Evolutionary conservation across 1,140 invertebrate genomes (phyloP).

Genomic region (Nasonia longicornis): DNA sequence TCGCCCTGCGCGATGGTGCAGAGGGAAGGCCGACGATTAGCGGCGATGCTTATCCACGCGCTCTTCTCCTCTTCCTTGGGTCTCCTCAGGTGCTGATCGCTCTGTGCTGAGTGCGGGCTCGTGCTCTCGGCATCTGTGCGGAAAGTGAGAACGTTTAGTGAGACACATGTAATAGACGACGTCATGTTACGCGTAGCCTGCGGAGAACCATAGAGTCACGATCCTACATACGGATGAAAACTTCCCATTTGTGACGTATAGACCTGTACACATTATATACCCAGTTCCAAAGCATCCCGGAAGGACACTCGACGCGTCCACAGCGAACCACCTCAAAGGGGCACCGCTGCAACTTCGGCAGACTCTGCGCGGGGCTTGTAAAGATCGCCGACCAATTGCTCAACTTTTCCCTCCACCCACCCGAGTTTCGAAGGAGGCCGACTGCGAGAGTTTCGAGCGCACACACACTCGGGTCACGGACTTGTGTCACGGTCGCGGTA

Average conservation of each 20-base stretch:
- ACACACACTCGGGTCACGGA: neutral
- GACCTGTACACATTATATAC: too few relatives aligned
- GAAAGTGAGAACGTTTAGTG: constrained; percentile 11
- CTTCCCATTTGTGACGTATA: neutral
- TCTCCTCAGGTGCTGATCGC: constrained; percentile 10
- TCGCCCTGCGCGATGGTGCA: neutral
- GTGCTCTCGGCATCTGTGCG: constrained; percentile 34
- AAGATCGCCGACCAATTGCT: constrained; percentile 12
- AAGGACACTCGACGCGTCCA: neutral
- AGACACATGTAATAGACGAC: neutral
- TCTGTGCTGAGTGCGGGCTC: constrained; percentile 27
- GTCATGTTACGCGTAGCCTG: too few relatives aligned
- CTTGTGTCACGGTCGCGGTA: constrained; percentile 4
- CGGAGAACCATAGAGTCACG: constrained; percentile 28
- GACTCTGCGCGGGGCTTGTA: neutral
- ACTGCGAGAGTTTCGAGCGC: neutral
- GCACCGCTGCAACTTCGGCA: neutral
- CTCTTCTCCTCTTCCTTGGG: neutral
- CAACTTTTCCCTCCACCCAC: neutral
- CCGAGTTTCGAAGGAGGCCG: neutral
- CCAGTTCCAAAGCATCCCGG: neutral
- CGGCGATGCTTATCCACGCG: neutral
- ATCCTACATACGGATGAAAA: neutral
- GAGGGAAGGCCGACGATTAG: neutral
- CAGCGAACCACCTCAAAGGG: neutral